Percentiles rank a stretch among this genome's conserved stretches.
phyloP scores from a whole-genome alignment of 2,113 vertebrate genomes.

The Colistium nudipinnis region DNA sequence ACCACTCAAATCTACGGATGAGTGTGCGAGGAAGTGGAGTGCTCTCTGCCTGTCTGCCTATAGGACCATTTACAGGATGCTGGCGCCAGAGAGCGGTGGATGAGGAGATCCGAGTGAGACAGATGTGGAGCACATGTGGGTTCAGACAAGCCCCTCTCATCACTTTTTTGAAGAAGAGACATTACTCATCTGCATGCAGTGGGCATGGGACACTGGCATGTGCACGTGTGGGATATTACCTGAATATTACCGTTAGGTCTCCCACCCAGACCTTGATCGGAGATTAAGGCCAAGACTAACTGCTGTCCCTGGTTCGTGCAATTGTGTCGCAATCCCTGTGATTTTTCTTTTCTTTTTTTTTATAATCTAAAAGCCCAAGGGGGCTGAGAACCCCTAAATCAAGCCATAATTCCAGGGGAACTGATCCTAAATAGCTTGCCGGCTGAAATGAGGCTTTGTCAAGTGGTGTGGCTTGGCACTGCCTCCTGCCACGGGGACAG shows the following conservation, averaged over 20 bases:
- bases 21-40: conserved; percentile 59
- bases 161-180: conserved; percentile 59
- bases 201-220: conserved; percentile 30
- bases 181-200: conserved; percentile 54
- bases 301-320: neutral
- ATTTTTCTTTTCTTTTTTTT: conserved; percentile 24
- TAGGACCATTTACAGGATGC: conserved; percentile 46
- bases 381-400: conserved; percentile 21
- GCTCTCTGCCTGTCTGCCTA: conserved; percentile 54
- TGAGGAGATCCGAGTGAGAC: conserved; percentile 65
- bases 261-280: conserved; percentile 8
- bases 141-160: conserved; percentile 54
- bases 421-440: conserved; percentile 49
- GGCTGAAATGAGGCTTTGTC: conserved; percentile 53
- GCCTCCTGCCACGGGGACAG: conserved; percentile 30
- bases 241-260: conserved; percentile 12
- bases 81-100: conserved; percentile 45
- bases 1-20: conserved; percentile 57
- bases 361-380: conserved; percentile 18
- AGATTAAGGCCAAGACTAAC: conserved; percentile 36
- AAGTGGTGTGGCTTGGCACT: conserved; percentile 47
- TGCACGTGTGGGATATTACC: conserved; percentile 32
- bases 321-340: too few species aligned
- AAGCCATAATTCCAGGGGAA: conserved; percentile 40
- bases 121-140: conserved; percentile 55